These are phyloP conservation scores for Agelas oroides DNA, from an alignment of 37 sponge, comb jelly and placozoan species.

Conservation along the genomic window DNA sequence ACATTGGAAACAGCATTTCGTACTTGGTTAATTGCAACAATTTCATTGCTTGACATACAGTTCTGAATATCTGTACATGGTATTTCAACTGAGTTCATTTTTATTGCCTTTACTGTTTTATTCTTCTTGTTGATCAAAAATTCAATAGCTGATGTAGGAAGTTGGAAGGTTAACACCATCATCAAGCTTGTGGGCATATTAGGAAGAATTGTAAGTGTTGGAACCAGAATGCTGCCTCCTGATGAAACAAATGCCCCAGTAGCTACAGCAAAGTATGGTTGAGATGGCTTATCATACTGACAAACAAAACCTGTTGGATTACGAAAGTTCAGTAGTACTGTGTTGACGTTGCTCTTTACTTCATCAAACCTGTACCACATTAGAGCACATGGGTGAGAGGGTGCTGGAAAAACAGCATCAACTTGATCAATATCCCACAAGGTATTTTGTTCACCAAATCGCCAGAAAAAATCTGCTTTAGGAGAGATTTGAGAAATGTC, in stretches of 20 bases:
- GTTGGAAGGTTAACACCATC: constrained; percentile 45
- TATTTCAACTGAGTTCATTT: constrained; percentile 2
- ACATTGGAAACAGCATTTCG: constrained; percentile 20
- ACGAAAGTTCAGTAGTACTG: neutral
- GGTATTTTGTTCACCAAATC: constrained; percentile 18
- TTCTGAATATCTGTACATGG: neutral
- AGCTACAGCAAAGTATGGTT: constrained; percentile 38
- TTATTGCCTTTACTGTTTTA: neutral
- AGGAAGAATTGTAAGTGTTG: constrained; percentile 56
- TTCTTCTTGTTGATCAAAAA: neutral
- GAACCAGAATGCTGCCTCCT: constrained; percentile 1
- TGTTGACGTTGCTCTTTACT: neutral
- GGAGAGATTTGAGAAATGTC: neutral
- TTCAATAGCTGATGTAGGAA: neutral
- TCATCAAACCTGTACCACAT: constrained; percentile 16
- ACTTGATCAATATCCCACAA: constrained; percentile 20
- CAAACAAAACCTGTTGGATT: constrained; percentile 25
- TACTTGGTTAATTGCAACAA: constrained; percentile 27
- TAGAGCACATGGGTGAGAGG: constrained; percentile 26
- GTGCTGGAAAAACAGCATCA: constrained; percentile 4
- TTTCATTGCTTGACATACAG: neutral
- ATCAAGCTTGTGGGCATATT: neutral
- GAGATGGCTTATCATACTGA: neutral
- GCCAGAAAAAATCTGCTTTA: constrained; percentile 27
- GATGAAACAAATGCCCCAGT: neutral